Evolutionary conservation across 1,140 invertebrate genomes (phyloP).

Genomic region (Ruditapes philippinarum): DNA sequence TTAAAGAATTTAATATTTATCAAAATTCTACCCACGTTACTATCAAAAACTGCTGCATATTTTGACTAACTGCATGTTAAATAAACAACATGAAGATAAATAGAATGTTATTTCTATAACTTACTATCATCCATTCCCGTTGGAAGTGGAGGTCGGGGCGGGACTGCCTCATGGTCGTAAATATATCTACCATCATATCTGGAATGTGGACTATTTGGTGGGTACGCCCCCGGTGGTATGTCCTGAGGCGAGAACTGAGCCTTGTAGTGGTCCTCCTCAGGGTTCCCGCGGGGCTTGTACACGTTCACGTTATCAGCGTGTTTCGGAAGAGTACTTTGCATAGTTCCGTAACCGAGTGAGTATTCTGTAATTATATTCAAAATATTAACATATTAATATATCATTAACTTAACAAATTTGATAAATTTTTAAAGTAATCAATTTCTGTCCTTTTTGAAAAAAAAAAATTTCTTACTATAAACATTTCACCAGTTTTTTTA

Average conservation of each 20-base stretch:
- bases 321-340: constrained; percentile 76
- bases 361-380: constrained; percentile 27
- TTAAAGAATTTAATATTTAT: too few relatives aligned
- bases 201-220: constrained; percentile 73
- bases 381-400: too few relatives aligned
- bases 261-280: constrained; percentile 74
- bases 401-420: too few relatives aligned
- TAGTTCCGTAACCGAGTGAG: constrained; percentile 75
- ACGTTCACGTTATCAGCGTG: constrained; percentile 78
- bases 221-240: constrained; percentile 78
- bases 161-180: constrained; percentile 89
- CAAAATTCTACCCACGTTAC: too few relatives aligned
- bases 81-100: too few relatives aligned
- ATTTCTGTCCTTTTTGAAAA: too few relatives aligned
- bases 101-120: too few relatives aligned
- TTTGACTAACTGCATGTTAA: too few relatives aligned
- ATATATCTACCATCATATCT: constrained; percentile 87
- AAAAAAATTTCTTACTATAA: too few relatives aligned
- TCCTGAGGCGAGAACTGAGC: constrained; percentile 65
- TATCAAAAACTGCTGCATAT: too few relatives aligned
- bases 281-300: constrained; percentile 73
- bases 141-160: constrained; percentile 94
- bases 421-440: too few relatives aligned
- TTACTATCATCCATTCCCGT: constrained; percentile 85
- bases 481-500: too few relatives aligned